Evolutionary conservation across 2,797 vertebrate species (phyloP), one percentile per base, ranked within the genome.

Genomic region (Rhyacichthys aspro): DNA sequence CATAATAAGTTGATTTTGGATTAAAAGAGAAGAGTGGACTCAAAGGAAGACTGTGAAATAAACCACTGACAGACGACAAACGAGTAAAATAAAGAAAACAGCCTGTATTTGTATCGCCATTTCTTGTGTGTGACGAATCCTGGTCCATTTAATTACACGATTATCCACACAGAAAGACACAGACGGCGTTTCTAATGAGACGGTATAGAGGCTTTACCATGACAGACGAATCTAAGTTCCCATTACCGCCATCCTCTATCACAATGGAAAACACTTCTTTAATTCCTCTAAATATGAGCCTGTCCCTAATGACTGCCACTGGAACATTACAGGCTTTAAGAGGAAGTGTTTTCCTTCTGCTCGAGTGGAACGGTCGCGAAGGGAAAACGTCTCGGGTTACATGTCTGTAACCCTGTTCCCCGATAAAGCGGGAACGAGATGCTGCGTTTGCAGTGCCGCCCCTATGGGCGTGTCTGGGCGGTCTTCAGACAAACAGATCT

Each of bases 211-310:
- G 45, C 73, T 65, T 70, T 71, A 73, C 66, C 45, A 59, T 70
- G 72, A 65, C 71, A 72, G 65, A 70, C 71, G 84, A 80, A 84
- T 82, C 73, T 62, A 71, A 81, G 61, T 81, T 76, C 67, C 76
- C 67, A 82, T 83, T 86, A 81, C 59, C 76, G 67, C 63, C 72
- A 61, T 28, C 55, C 69, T 61, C 54, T 64, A 72, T 76, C 73
- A 79, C 63, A 70, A 72, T 57, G 55, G 70, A 50, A 70, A 76
- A 63, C 54, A 23, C 60, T 76, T 86, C 74, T 81, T 88, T 89
- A 83, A 84, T 88, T 85, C 77, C 63, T 76, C 80, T 79, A 83
- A 87, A 88, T 82, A 86, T 70, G 81, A 72, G 73, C 65, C 86
- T 70, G 73, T 73, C 67, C 55, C 82, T 86, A 89, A 90, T 86